These are phyloP conservation scores for Ascaphus truei DNA, from an alignment of 2,113 vertebrate species.

Conservation along the genomic window DNA sequence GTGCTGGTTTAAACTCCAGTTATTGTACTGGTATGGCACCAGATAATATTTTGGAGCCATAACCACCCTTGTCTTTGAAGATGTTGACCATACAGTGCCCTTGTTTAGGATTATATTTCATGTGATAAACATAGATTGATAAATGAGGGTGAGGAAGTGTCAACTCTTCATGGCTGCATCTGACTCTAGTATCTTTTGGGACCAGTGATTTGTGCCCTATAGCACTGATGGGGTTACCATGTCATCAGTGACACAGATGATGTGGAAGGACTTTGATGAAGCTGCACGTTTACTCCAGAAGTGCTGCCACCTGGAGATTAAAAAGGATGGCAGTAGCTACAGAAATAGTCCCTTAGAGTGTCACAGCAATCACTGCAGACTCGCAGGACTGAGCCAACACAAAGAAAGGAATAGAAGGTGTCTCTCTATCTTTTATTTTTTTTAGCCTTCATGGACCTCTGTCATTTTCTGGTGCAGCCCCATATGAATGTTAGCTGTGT, in stretches of 20 bases:
- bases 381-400: background rate
- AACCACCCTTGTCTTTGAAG: too few relatives aligned
- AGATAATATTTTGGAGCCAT: too few relatives aligned
- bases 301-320: slow-evolving; percentile 23
- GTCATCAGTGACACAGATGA: slow-evolving; percentile 24
- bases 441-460: slow-evolving; percentile 22
- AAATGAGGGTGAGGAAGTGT: background rate
- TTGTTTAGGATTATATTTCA: background rate
- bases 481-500: background rate
- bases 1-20: slow-evolving; percentile 25
- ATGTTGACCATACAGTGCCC: too few relatives aligned
- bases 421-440: background rate
- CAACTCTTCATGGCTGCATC: background rate
- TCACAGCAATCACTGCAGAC: background rate
- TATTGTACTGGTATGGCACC: background rate
- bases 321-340: background rate
- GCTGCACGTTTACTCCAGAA: slow-evolving; percentile 16
- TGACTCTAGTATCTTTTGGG: background rate
- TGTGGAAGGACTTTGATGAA: slow-evolving; percentile 29
- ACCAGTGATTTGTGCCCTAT: background rate
- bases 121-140: background rate
- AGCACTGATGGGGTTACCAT: slow-evolving; percentile 1
- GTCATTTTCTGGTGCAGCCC: background rate
- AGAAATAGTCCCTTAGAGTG: background rate
- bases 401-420: background rate